Evolutionary conservation across 2,888 invertebrate species (phyloP).

Genomic region (Aricia artaxerxes): DNA sequence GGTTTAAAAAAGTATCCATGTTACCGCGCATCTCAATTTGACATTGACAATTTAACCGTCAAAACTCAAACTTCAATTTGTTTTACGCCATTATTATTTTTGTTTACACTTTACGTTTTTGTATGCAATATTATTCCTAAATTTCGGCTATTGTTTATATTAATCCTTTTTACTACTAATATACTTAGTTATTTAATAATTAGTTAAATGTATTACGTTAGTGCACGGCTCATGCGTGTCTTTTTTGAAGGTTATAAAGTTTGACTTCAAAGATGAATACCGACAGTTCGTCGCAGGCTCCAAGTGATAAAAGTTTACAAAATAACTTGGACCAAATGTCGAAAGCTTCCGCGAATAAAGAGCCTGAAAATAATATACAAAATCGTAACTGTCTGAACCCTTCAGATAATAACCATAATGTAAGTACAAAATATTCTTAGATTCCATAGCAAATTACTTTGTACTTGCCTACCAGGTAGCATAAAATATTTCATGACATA

Average conservation of each 20-base stretch:
- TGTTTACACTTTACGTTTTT: neutral
- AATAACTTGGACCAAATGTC: neutral
- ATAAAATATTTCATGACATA: too few relatives aligned
- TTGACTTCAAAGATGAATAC: neutral
- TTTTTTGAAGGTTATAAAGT: neutral
- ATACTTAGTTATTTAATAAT: neutral
- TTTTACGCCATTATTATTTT: neutral
- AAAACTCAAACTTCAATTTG: neutral
- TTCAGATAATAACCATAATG: neutral
- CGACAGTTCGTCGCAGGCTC: neutral
- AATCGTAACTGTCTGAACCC: neutral
- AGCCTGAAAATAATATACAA: neutral
- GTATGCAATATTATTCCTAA: neutral
- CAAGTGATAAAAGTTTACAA: slow-evolving; percentile 1
- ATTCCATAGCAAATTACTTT: neutral
- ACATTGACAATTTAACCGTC: neutral
- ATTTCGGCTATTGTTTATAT: neutral
- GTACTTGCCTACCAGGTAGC: too few relatives aligned
- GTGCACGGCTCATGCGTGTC: neutral
- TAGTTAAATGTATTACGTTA: neutral
- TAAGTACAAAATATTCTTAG: neutral
- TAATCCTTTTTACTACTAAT: neutral
- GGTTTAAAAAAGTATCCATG: too few relatives aligned
- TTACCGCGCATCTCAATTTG: too few relatives aligned
- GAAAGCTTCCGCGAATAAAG: neutral